Evolutionary conservation across 2,888 invertebrate species (phyloP), one percentile per base, ranked within the genome.

Genomic region (Pristionchus arcanus): DNA sequence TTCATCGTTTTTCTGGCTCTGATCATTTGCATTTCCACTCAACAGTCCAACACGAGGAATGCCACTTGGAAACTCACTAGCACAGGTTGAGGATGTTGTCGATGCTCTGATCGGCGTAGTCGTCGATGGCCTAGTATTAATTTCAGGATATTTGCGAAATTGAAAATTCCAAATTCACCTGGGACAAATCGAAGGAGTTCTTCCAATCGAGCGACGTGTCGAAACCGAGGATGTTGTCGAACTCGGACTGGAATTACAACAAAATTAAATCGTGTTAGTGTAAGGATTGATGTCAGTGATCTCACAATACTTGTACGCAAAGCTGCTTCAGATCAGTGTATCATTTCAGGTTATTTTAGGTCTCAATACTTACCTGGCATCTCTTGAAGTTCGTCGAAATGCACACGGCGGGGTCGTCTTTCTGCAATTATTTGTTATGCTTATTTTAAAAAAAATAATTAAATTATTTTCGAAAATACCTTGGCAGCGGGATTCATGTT

Each of bases 211-310:
- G 81, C 16, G 86, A 89, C 19, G 90, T 89, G 85, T 91, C 90
- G 81, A 93, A 74, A 34, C 91, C 91, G 71, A 92, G 90, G 87
- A 90, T 91, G 25, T 84, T 84, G 63, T 93, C 92, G 91, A 92
- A 92, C 0, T 77, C 83, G 34, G 77, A 89, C 81, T 90, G 89
- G 25, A 86, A 89, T 66, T 66, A 11, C n/a, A n/a, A n/a, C n/a
- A n/a, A n/a, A n/a, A n/a, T n/a, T n/a, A n/a, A n/a, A n/a, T n/a
- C n/a, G n/a, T n/a, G n/a, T n/a, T n/a, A n/a, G n/a, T n/a, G n/a
- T n/a, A n/a, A n/a, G n/a, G n/a, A n/a, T n/a, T n/a, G n/a, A n/a
- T n/a, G n/a, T n/a, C n/a, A n/a, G n/a, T n/a, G n/a, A n/a, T n/a
- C n/a, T n/a, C n/a, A n/a, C n/a, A n/a, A n/a, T n/a, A n/a, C n/a